A percentile compares a stretch with the other conserved stretches of the same genome.
Evolutionary conservation across 2,797 vertebrate genomes (phyloP).

Genomic region (Tenualosa ilisha): DNA sequence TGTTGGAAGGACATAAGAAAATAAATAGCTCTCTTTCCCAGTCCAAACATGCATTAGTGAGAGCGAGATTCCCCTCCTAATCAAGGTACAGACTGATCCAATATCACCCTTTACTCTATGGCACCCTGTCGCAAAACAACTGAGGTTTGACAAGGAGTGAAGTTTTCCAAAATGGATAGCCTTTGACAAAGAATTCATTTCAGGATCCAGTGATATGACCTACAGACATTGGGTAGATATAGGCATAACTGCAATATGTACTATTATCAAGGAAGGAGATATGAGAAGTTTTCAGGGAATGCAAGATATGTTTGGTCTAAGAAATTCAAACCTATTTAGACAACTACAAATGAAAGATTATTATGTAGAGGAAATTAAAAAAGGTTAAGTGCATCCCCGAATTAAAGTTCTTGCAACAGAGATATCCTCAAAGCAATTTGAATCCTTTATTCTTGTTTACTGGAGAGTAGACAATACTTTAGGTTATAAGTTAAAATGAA

Average conservation of each 20-base stretch:
- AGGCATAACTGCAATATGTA: no score
- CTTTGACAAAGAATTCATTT: neutral
- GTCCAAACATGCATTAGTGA: no score
- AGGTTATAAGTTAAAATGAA: neutral
- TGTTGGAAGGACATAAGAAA: no score
- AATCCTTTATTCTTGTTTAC: no score
- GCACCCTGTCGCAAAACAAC: no score
- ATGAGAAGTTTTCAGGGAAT: neutral
- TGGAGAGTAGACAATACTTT: neutral
- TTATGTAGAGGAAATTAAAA: neutral
- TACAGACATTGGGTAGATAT: no score
- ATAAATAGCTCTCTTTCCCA: no score
- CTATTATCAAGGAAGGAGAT: neutral
- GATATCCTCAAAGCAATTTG: neutral
- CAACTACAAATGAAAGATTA: no score
- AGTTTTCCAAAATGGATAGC: slow-evolving; percentile 25
- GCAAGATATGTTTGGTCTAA: neutral
- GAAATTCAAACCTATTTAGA: neutral
- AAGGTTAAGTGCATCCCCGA: neutral
- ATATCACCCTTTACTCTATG: no score
- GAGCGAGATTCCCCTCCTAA: no score
- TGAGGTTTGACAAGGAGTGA: no score
- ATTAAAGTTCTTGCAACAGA: neutral
- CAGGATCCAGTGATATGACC: neutral
- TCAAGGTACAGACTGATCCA: no score